These are phyloP conservation scores for Bagarius yarrelli DNA, from an alignment of 2,113 vertebrate genomes.

Conservation along the genomic window DNA sequence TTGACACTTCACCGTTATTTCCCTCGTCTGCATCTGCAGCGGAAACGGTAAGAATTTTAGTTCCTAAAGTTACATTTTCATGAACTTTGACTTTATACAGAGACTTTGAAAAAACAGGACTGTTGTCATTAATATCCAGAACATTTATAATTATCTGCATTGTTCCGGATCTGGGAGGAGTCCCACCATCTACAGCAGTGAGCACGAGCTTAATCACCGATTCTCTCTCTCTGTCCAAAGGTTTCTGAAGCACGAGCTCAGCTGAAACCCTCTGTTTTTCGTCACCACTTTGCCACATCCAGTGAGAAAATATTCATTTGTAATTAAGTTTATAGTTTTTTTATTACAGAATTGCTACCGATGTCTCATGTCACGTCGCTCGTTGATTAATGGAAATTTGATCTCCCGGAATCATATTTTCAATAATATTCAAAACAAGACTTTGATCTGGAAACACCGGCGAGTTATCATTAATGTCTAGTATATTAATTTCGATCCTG, in stretches of 20 bases:
- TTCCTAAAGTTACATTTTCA: constrained; percentile 43
- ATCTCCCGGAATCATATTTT: constrained; percentile 61
- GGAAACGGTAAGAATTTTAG: constrained; percentile 57
- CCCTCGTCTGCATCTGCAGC: constrained; percentile 65
- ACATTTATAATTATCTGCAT: constrained; percentile 50
- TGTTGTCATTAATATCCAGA: constrained; percentile 56
- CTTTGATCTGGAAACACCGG: constrained; percentile 59
- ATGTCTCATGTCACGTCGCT: constrained; percentile 70
- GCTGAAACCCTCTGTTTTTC: constrained; percentile 11
- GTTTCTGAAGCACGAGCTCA: constrained; percentile 59
- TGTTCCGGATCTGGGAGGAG: constrained; percentile 44
- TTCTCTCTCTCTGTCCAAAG: constrained; percentile 60
- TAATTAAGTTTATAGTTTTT: no score
- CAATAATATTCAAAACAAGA: constrained; percentile 56
- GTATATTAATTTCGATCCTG: constrained; percentile 66
- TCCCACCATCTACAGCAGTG: constrained; percentile 61
- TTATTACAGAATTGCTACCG: constrained; percentile 62
- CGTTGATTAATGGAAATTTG: constrained; percentile 57
- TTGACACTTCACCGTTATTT: constrained; percentile 44
- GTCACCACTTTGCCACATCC: no score
- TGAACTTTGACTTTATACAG: constrained; percentile 50
- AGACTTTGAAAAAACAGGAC: constrained; percentile 46
- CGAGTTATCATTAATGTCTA: constrained; percentile 72
- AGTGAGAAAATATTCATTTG: no score
- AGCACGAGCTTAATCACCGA: constrained; percentile 46